These are phyloP conservation scores for Drosophila maculinotata DNA, from an alignment of 2,888 invertebrate species.

Conservation along the genomic window DNA sequence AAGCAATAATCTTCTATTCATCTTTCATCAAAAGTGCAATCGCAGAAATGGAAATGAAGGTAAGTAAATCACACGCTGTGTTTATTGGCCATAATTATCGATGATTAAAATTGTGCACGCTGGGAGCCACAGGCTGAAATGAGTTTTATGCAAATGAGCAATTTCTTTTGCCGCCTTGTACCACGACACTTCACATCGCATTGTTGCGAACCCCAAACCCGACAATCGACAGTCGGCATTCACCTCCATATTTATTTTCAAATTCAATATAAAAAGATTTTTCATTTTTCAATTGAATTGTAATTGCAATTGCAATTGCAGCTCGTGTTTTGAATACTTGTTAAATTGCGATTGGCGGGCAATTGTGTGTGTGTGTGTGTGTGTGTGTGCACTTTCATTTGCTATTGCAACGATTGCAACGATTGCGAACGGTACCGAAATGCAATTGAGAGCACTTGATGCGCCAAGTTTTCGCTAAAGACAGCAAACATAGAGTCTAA, in stretches of 20 bases:
- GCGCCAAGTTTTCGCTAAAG: slow-evolving; percentile 60
- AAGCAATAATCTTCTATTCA: not conserved
- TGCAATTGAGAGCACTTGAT: slow-evolving; percentile 66
- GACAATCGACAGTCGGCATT: slow-evolving; percentile 17
- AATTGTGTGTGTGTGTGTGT: too few species aligned
- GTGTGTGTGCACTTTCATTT: slow-evolving; percentile 75
- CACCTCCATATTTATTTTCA: slow-evolving; percentile 19
- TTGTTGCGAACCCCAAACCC: not conserved
- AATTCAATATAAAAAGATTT: slow-evolving; percentile 45
- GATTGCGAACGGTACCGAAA: slow-evolving; percentile 19
- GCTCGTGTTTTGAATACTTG: slow-evolving; percentile 54
- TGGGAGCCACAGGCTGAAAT: slow-evolving; percentile 28
- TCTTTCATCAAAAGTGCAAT: not conserved
- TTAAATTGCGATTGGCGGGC: slow-evolving; percentile 65
- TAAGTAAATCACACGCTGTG: slow-evolving; percentile 50
- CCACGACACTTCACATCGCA: slow-evolving; percentile 16
- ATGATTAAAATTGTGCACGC: slow-evolving; percentile 30
- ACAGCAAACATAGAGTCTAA: slow-evolving; percentile 7
- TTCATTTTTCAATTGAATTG: slow-evolving; percentile 59
- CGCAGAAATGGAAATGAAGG: slow-evolving; percentile 61
- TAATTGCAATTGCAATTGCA: slow-evolving; percentile 31
- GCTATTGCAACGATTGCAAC: slow-evolving; percentile 32
- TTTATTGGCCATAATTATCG: slow-evolving; percentile 58
- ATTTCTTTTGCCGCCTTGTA: slow-evolving; percentile 12
- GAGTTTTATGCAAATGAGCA: slow-evolving; percentile 31